A percentile compares a stretch with the other conserved stretches of the same genome.
These are phyloP conservation scores for Huso huso DNA, from an alignment of 2,797 vertebrate genomes.

Conservation along the genomic window DNA sequence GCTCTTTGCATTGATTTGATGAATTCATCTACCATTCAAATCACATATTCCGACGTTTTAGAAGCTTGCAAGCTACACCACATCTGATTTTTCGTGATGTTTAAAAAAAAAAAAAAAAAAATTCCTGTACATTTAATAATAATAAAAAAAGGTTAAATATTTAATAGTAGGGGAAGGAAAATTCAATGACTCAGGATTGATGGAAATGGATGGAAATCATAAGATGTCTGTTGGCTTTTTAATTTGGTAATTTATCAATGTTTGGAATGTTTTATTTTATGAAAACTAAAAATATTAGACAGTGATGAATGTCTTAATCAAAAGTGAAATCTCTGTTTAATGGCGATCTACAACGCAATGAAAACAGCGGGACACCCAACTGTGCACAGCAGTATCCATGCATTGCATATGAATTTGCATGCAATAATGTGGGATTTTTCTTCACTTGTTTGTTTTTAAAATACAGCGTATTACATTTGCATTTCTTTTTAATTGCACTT, in stretches of 20 bases:
- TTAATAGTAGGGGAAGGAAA: too few relatives aligned
- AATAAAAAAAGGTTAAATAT: too few relatives aligned
- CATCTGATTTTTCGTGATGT: too few relatives aligned
- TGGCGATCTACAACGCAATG: background rate
- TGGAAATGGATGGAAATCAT: too few relatives aligned
- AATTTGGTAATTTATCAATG: background rate
- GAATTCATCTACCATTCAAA: too few relatives aligned
- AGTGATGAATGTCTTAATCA: constrained; percentile 10
- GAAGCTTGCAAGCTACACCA: too few relatives aligned
- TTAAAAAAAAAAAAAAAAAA: too few relatives aligned
- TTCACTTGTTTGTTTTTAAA: constrained; percentile 1
- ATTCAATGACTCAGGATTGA: too few relatives aligned
- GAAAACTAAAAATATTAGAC: constrained; percentile 1
- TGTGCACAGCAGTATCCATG: background rate
- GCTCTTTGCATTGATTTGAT: too few relatives aligned
- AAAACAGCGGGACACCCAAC: background rate
- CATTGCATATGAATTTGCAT: background rate
- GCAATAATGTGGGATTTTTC: constrained; percentile 1
- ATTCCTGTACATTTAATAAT: too few relatives aligned
- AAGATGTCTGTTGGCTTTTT: background rate
- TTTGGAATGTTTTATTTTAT: background rate
- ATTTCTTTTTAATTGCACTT: constrained; percentile 14
- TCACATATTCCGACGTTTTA: too few relatives aligned
- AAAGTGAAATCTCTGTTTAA: constrained; percentile 8
- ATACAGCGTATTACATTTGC: constrained; percentile 2